Evolutionary conservation across 2,888 invertebrate genomes (phyloP).

Genomic region (Nebria salina): DNA sequence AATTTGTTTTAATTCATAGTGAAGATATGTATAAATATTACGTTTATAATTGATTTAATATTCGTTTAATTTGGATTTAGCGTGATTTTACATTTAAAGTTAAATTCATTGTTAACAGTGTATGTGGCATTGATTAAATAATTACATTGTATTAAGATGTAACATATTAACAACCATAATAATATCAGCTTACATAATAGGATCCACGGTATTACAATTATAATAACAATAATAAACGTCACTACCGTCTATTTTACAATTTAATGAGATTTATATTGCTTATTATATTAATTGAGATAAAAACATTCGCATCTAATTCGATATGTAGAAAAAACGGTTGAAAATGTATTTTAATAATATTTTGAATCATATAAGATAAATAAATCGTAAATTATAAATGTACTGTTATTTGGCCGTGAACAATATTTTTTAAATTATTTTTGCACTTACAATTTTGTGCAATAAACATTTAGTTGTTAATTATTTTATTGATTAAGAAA

Average conservation of each 20-base stretch:
- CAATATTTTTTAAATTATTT: no score
- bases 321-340: neutral
- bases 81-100: no score
- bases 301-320: neutral
- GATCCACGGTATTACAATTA: neutral
- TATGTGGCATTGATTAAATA: neutral
- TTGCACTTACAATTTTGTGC: no score
- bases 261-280: neutral
- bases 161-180: neutral
- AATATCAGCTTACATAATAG: neutral
- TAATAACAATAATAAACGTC: neutral
- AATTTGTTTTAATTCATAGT: no score
- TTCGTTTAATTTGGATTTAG: no score
- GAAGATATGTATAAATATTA: no score
- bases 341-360: no score
- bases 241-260: neutral
- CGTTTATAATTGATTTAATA: no score
- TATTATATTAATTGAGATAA: neutral
- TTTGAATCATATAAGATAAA: no score
- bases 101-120: neutral
- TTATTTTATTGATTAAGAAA: neutral
- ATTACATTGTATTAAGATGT: neutral
- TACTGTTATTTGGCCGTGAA: no score
- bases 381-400: no score
- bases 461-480: neutral